Conservation (phyloP, 2,888 invertebrate genomes). For the Lepas anatifera region DNA sequence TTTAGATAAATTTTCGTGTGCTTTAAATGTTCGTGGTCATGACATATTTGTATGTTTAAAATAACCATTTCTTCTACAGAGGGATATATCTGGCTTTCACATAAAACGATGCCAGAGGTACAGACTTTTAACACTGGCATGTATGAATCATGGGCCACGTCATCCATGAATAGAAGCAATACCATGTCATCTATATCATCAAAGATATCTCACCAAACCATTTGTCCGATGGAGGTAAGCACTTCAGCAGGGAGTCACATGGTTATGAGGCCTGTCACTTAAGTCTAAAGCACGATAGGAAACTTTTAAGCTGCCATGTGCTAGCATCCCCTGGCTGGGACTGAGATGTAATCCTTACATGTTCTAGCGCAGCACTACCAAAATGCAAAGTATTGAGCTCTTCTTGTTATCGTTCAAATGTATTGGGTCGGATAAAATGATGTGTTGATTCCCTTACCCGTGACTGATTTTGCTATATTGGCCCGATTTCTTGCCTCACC, state of each 20-base stretch:
- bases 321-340: background rate
- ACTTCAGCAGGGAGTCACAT: too few species aligned
- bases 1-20: too few species aligned
- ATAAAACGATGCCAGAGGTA: constrained; percentile 19
- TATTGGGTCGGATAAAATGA: too few species aligned
- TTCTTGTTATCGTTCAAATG: too few species aligned
- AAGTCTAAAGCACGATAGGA: background rate
- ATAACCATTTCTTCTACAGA: too few species aligned
- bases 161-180: background rate
- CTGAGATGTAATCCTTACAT: background rate
- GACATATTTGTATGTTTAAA: too few species aligned
- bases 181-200: background rate
- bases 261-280: too few species aligned
- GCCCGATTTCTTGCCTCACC: too few species aligned
- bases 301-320: background rate
- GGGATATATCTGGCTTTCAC: too few species aligned
- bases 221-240: background rate
- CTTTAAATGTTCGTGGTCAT: too few species aligned
- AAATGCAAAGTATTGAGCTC: background rate
- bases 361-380: background rate
- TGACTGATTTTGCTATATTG: too few species aligned
- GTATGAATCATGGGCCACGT: background rate
- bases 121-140: background rate
- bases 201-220: background rate
- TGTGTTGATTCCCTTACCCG: too few species aligned